Evolutionary conservation across 2,113 vertebrate genomes (phyloP), one percentile per base, ranked within the genome.

Genomic region (Grammomys dolichurus): DNA sequence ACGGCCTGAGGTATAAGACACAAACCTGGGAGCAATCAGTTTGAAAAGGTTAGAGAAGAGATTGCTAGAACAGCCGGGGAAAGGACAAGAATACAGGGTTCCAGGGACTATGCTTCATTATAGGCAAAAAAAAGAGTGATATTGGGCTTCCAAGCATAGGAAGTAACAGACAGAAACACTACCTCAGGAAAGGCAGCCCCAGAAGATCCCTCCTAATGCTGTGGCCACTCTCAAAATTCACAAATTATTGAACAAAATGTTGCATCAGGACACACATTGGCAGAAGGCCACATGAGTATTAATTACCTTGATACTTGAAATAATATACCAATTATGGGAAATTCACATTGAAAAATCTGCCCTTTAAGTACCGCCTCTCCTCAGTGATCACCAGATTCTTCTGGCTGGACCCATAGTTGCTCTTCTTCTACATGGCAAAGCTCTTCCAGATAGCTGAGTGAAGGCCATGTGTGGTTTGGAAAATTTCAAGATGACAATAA

Each of bases 241-340:
- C 97, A 98, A 98, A 97, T 96, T 94, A 85, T 75, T 80, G 87
- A 96, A 96, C 70, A 97, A 96, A 28, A 87, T 3, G 80, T 26
- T 33, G 73, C 0, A 0, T 67, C 94, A 97, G 87, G 93, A 96
- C 77, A 73, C 88, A 92, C 65, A 28, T 70, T 97, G 98, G 95
- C 91, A 97, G 95, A 96, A 94, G 96, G 96, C 97, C 97, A 93
- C 72, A 12, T 31, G 96, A 91, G 86, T 97, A 96, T 97, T 97
- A 93, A 91, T 91, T 96, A 96, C 86, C 96, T 97, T 92, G 95
- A 54, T 96, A 33, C 63, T 97, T 92, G 92, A 93, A 97, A 97
- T 97, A 97, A 94, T 93, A 94, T 85, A 96, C 96, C 95, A 96
- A 58, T 96, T 67, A 92, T 73, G 75, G 19, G 75, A 97, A 95